Evolutionary conservation across 1,140 invertebrate species (phyloP), one percentile per base, ranked within the genome.

Genomic region (Oryzaephilus surinamensis): DNA sequence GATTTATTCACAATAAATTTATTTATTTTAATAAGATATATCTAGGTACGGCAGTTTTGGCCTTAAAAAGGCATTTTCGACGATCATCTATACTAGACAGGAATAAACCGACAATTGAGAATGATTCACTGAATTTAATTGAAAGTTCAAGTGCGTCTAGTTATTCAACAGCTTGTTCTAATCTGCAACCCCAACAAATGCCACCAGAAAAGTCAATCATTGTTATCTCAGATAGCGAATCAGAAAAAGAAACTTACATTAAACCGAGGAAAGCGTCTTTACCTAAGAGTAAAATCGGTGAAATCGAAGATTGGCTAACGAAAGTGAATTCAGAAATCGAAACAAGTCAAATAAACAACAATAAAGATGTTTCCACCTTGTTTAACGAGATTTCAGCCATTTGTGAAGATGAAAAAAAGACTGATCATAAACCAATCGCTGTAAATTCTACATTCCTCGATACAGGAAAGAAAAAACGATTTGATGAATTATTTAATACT

Each of bases 21-120:
- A 24, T 20, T 8, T 32, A 35, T 13, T 35, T 6, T 31, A 2
- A 32, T 38, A 18, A 33, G 17, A 11, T 29, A 29, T 11, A 30
- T 27, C 8, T 28, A 48, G 54, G 36, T 18, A 30, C 47, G 14
- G 37, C 48, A 14, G 44, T 42, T 38, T 46, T 58, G 38, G 51
- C 56, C 20, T 38, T 57, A 18, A 57, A 50, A 21, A 52, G 46
- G 41, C 38, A 48, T 24, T 33, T 59, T 20, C 36, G 55, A 36
- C 41, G 46, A 34, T 57, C 51, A 17, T 42, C 38, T 16, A 38
- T 50, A 24, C 46, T 46, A 43, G 42, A 52, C n/a, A 51, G 50
- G 41, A 36, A 27, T 3, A 27, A 17, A 20, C 19, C 15, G 30
- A 29, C 23, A 19, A 38, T 36, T 16, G 43, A 40, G 32, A 43